Percentiles rank a stretch among this genome's conserved stretches.
Conservation (phyloP, 2,888 invertebrate species). For the Hydrotaea cyrtoneurina region DNA sequence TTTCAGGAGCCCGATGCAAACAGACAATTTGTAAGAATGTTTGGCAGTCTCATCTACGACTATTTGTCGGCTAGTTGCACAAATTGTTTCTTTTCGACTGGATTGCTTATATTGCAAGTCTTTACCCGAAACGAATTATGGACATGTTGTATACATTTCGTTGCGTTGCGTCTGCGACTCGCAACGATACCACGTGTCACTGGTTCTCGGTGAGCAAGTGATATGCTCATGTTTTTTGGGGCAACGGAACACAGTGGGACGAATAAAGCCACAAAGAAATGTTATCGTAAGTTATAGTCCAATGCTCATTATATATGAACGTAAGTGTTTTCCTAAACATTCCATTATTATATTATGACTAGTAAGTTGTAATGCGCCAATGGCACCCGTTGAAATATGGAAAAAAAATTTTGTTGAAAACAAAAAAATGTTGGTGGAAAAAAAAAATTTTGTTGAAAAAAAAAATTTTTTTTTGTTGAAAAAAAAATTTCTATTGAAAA, state of each 20-base stretch:
- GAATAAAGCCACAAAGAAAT: too few species aligned
- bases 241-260: neutral
- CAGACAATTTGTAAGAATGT: slow-evolving; percentile 53
- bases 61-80: slow-evolving; percentile 13
- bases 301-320: too few species aligned
- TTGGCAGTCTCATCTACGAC: slow-evolving; percentile 6
- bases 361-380: too few species aligned
- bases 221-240: neutral
- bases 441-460: too few species aligned
- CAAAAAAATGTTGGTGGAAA: too few species aligned
- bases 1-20: slow-evolving; percentile 9
- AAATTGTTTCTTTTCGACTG: slow-evolving; percentile 9
- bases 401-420: too few species aligned
- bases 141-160: neutral
- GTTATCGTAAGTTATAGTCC: too few species aligned
- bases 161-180: neutral
- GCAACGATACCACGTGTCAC: slow-evolving; percentile 59
- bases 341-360: too few species aligned
- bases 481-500: too few species aligned
- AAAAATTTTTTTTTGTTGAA: too few species aligned
- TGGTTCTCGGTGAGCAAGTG: neutral
- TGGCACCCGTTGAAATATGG: too few species aligned
- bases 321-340: too few species aligned
- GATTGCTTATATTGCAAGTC: neutral
- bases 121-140: neutral